phyloP scores from a whole-genome alignment of 2,113 vertebrate genomes.

The Urocynchramus pylzowi region DNA sequence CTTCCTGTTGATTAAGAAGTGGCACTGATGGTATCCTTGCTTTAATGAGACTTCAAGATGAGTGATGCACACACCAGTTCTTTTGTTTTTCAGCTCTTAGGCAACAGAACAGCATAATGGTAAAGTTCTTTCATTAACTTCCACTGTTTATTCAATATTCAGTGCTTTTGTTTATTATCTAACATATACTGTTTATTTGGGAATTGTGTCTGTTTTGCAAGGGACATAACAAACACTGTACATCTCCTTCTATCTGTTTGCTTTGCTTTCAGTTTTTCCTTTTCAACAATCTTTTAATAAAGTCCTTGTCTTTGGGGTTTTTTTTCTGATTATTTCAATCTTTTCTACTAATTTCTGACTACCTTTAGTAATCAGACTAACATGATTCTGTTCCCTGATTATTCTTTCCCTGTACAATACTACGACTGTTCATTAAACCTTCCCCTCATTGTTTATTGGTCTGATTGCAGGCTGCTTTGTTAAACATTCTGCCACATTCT shows the following conservation, averaged over 20 bases:
- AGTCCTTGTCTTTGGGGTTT: accelerated
- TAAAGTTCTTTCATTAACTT: not conserved
- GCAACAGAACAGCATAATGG: not conserved
- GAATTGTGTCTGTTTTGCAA: not conserved
- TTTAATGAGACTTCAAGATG: conserved; percentile 54
- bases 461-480: not conserved
- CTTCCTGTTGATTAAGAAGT: conserved; percentile 8
- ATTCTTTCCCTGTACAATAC: not conserved
- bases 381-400: not conserved
- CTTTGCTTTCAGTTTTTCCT: not conserved
- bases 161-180: not conserved
- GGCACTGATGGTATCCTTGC: not conserved
- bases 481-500: not conserved
- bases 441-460: not conserved
- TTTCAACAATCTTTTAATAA: not conserved
- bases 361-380: not conserved
- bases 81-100: conserved; percentile 18
- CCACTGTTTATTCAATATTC: not conserved
- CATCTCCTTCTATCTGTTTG: not conserved
- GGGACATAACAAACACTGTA: accelerated
- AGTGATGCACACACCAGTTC: not conserved
- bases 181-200: not conserved
- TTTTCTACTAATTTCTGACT: not conserved
- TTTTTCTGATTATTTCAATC: not conserved
- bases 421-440: not conserved